These are phyloP conservation scores for Circaetus cinerascens DNA, from an alignment of 2,113 vertebrate genomes.

Conservation along the genomic window DNA sequence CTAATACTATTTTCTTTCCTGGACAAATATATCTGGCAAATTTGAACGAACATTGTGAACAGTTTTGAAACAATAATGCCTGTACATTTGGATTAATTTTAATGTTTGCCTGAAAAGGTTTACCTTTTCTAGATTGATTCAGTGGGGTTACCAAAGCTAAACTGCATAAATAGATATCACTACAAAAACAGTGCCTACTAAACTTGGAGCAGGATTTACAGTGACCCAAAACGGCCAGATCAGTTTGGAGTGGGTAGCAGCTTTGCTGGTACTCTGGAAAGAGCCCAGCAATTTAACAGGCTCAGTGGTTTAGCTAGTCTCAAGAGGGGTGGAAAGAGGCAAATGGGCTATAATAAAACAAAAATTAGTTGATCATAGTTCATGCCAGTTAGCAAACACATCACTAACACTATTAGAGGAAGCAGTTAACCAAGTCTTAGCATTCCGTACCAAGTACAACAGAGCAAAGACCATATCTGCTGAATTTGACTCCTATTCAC, in stretches of 20 bases:
- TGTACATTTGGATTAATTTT: not conserved
- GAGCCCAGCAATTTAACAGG: not conserved
- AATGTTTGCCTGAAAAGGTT: not conserved
- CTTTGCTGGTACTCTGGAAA: not conserved
- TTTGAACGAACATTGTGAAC: not conserved
- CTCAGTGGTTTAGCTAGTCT: not conserved
- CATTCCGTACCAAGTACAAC: not conserved
- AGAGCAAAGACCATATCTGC: not conserved
- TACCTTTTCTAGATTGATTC: not conserved
- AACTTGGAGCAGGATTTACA: not conserved
- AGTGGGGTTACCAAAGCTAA: not conserved
- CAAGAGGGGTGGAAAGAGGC: not conserved
- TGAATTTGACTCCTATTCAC: not conserved
- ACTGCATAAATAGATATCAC: not conserved
- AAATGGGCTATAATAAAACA: not conserved
- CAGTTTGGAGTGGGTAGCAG: not conserved
- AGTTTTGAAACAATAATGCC: not conserved
- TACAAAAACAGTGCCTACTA: not conserved
- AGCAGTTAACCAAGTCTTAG: not conserved
- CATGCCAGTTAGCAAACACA: not conserved
- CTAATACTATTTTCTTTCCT: not conserved
- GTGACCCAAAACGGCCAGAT: rapidly evolving
- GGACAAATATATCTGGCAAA: not conserved
- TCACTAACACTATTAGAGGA: not conserved
- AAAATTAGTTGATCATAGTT: not conserved